Evolutionary conservation across 2,888 invertebrate genomes (phyloP), one percentile per base, ranked within the genome.

Genomic region (Pollenia amentaria): DNA sequence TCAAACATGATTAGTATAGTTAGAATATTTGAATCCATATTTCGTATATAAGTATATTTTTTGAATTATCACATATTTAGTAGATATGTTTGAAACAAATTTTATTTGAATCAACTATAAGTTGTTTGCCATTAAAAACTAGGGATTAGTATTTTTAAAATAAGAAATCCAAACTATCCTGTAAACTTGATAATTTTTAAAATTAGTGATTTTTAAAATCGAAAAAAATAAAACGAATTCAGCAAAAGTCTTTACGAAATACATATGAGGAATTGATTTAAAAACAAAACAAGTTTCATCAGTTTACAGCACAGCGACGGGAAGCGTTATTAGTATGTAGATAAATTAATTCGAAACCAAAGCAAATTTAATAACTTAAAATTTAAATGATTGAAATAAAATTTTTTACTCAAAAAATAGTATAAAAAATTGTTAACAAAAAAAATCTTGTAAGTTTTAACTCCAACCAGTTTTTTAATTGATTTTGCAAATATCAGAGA

Each of bases 401-500:
- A 6, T 29, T 3, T 6, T 6, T 29, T 6, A 29, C 29, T 29
- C 29, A 29, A 29, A n/a, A 46, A 48, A 48, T 42, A 42, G 10
- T 12, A 62, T 42, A 62, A 55, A 18, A 21, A 6, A 18, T n/a
- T 11, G 1, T 18, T 55, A 55, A 18, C 3, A 55, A 3, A 55
- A 8, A 57, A 57, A 10, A 16, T 10, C 10, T 40, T 40, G 7
- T 40, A 42, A 6, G 3, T 11, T 29, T 57, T 57, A 29, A 12
- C 29, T 53, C 8, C 18, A 16, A 55, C 18, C 16, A 16, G n/a
- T 6, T 9, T 29, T 29, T 16, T 48, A 64, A n/a, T 29, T 48
- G 11, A 67, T n/a, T 53, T 44, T 67, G 57, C 79, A 75, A 67
- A 57, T 2, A 14, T 11, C 9, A 16, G 21, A 62, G 62, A 67